Conservation (phyloP, 2,888 invertebrate genomes). For the Agrypnus murinus region DNA sequence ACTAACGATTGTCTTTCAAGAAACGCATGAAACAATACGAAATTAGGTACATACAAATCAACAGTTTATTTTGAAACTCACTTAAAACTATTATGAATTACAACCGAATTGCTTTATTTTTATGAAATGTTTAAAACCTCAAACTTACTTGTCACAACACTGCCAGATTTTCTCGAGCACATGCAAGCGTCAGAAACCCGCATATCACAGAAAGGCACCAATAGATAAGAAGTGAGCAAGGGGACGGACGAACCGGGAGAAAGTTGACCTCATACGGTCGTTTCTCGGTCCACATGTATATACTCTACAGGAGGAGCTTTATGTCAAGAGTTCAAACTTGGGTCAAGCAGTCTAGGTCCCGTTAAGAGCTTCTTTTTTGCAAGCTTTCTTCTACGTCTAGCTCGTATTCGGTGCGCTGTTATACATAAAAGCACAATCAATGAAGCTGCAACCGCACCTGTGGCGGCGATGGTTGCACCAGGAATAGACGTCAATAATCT, state of each 20-base stretch:
- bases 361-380: conserved; percentile 73
- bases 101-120: neutral
- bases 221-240: conserved; percentile 70
- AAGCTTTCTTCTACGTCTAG: conserved; percentile 72
- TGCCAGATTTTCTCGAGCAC: conserved; percentile 47
- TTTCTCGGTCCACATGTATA: conserved; percentile 94
- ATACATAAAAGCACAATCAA: conserved; percentile 76
- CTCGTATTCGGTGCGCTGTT: conserved; percentile 75
- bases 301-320: conserved; percentile 93
- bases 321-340: conserved; percentile 87
- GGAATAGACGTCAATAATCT: conserved; percentile 73
- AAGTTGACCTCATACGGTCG: conserved; percentile 84
- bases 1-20: conserved; percentile 36
- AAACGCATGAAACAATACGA: neutral
- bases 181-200: conserved; percentile 53
- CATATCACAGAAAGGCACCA: conserved; percentile 69
- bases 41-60: too few species aligned
- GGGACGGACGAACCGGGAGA: conserved; percentile 68
- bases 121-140: conserved; percentile 34
- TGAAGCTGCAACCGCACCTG: conserved; percentile 75
- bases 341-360: conserved; percentile 78
- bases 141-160: conserved; percentile 44
- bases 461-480: conserved; percentile 75
- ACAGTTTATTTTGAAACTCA: too few species aligned
- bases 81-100: conserved; percentile 5